Base-by-base conservation (phyloP, 2,113 vertebrate species). In the Phyllostomus discolor region DNA sequence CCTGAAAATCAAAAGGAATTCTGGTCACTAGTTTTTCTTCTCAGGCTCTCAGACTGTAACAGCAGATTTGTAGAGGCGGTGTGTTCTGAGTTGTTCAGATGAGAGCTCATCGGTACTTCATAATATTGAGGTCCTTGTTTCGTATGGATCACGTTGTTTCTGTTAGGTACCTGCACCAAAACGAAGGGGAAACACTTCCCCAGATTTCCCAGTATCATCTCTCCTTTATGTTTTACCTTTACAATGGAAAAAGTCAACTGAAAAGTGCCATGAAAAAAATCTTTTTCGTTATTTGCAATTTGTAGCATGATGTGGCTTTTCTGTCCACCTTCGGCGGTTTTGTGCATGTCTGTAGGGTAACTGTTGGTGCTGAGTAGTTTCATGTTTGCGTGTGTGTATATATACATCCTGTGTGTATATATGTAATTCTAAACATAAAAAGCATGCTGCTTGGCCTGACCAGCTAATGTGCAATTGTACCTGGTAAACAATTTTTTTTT, bases 401-500 rank as follows among this genome's bases (percentile, higher is more conserved):
- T 84, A 38, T 35, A 83, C 86, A 82, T n/a, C 41, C 50, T 83
- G 38, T 87, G 75, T 78, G 66, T 64, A 11, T 69, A 14, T 86
- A 6, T 91, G 16, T 88, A 16, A 70, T 85, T 88, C 69, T 26
- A 33, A 86, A 95, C 96, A 79, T 95, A 52, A 91, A 97, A 95
- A 90, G 98, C 98, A 98, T 98, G 98, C 93, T 96, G 95, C 97
- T 94, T 97, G 94, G 91, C 94, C 86, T 97, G 59, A 81, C 87
- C 89, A 89, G 83, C 94, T 97, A 69, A 91, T 92, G 57, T 92
- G 54, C 96, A 88, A 93, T 89, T 90, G 92, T 91, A 70, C 69
- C 83, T 82, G 93, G 95, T 98, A 95, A 98, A 96, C 95, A 78
- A 69, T 46, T 90, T 50, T 95, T 96, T 90, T 90, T 96, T 91